A percentile compares a stretch with the other conserved stretches of the same genome.
phyloP scores from a whole-genome alignment of 1,140 invertebrate genomes.

The Neotoxoptera formosana region DNA sequence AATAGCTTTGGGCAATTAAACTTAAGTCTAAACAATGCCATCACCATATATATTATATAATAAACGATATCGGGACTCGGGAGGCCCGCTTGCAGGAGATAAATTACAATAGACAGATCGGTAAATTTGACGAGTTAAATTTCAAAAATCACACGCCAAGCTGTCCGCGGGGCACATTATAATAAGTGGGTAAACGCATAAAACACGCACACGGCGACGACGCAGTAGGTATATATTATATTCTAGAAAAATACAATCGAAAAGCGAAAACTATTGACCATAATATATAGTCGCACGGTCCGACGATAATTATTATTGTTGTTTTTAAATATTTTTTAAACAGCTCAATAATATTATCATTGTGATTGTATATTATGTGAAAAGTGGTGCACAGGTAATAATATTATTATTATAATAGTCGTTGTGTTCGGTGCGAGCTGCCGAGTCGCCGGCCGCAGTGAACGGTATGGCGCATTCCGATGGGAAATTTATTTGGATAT shows the following conservation, averaged over 20 bases:
- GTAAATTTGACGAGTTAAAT: background rate
- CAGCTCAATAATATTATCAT: background rate
- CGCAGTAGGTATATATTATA: too few species aligned
- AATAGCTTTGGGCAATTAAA: background rate
- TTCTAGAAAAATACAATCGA: background rate
- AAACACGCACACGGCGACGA: background rate
- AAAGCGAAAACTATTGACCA: background rate
- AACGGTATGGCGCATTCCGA: background rate
- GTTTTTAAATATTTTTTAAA: slow-evolving; percentile 9
- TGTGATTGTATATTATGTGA: too few species aligned
- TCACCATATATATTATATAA: too few species aligned
- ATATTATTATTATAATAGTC: background rate
- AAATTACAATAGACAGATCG: background rate
- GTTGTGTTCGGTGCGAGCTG: background rate
- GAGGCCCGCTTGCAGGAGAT: background rate
- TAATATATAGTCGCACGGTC: background rate
- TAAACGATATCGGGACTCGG: background rate
- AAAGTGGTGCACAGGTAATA: background rate
- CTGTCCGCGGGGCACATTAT: background rate
- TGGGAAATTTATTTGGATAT: slow-evolving; percentile 11
- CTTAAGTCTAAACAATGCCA: too few species aligned
- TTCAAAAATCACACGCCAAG: background rate
- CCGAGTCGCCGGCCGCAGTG: background rate
- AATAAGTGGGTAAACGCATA: background rate
- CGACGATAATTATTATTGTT: background rate